A percentile compares a stretch with the other conserved stretches of the same genome.
phyloP scores from a whole-genome alignment of 2,888 invertebrate species.

The Volucella inanis region DNA sequence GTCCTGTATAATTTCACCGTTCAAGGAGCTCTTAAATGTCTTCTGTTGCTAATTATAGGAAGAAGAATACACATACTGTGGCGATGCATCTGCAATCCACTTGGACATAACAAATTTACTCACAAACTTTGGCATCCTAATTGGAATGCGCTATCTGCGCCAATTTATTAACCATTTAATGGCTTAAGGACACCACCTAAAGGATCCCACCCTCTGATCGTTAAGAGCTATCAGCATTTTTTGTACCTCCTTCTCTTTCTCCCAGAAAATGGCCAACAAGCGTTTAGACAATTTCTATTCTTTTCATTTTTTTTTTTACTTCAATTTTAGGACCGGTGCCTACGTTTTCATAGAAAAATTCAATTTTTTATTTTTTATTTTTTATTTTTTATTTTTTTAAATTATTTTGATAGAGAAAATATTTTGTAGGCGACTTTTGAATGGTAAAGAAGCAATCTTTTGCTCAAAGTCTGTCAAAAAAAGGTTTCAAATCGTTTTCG shows the following conservation, averaged over 20 bases:
- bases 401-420: no score
- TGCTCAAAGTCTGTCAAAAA: not conserved
- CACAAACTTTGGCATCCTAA: slow-evolving; percentile 33
- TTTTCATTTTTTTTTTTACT: slow-evolving; percentile 1
- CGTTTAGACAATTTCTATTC: slow-evolving; percentile 38
- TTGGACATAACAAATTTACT: slow-evolving; percentile 71
- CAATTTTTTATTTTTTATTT: not conserved
- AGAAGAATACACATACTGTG: slow-evolving; percentile 81
- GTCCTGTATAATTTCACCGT: slow-evolving; percentile 28
- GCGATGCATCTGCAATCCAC: slow-evolving; percentile 79
- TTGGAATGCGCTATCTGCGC: slow-evolving; percentile 75
- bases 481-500: slow-evolving; percentile 30
- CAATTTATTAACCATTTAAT: slow-evolving; percentile 41
- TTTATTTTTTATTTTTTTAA: not conserved
- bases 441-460: slow-evolving; percentile 2
- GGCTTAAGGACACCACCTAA: slow-evolving; percentile 30
- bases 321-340: slow-evolving; percentile 5
- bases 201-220: slow-evolving; percentile 49
- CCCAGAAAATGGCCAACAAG: slow-evolving; percentile 64
- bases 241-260: slow-evolving; percentile 66
- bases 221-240: slow-evolving; percentile 46
- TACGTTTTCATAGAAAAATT: slow-evolving; percentile 6
- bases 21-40: not conserved
- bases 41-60: slow-evolving; percentile 77
- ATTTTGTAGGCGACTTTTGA: not conserved